Conservation (phyloP, 2,888 invertebrate species). For the Tenthredo scrophulariae region DNA sequence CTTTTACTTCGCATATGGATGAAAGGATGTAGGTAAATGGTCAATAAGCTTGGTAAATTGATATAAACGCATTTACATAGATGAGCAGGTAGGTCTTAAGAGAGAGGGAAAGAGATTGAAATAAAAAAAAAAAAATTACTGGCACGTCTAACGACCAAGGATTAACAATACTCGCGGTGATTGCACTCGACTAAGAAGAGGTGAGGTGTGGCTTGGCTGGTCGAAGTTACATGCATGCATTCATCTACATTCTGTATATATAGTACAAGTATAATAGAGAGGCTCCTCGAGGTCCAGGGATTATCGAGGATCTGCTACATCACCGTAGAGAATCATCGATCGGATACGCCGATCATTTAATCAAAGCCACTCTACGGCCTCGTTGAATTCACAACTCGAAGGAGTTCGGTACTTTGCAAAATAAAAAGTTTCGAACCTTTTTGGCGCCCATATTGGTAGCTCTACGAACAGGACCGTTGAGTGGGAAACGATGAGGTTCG, state of each 20-base stretch:
- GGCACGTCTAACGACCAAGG: slow-evolving; percentile 33
- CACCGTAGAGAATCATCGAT: slow-evolving; percentile 56
- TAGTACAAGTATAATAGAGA: slow-evolving; percentile 24
- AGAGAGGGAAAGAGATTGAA: neutral
- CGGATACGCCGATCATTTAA: slow-evolving; percentile 56
- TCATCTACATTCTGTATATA: slow-evolving; percentile 30
- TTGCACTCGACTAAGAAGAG: slow-evolving; percentile 40
- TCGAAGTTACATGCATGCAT: slow-evolving; percentile 29
- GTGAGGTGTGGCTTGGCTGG: slow-evolving; percentile 33
- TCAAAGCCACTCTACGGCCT: slow-evolving; percentile 47
- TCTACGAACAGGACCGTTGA: neutral
- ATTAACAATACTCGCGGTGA: slow-evolving; percentile 45
- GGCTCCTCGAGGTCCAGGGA: neutral
- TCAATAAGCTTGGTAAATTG: neutral
- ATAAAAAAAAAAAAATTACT: slow-evolving; percentile 22
- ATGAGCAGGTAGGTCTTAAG: neutral
- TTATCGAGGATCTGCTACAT: slow-evolving; percentile 52
- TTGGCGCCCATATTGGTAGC: neutral
- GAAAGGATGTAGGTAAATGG: neutral
- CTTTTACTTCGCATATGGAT: neutral
- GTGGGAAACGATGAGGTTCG: neutral
- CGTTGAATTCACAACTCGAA: neutral
- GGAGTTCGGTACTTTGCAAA: neutral
- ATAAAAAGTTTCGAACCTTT: neutral
- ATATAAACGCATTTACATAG: neutral